Evolutionary conservation across 2,797 vertebrate species (phyloP).

Genomic region (Pipistrellus nathusii): DNA sequence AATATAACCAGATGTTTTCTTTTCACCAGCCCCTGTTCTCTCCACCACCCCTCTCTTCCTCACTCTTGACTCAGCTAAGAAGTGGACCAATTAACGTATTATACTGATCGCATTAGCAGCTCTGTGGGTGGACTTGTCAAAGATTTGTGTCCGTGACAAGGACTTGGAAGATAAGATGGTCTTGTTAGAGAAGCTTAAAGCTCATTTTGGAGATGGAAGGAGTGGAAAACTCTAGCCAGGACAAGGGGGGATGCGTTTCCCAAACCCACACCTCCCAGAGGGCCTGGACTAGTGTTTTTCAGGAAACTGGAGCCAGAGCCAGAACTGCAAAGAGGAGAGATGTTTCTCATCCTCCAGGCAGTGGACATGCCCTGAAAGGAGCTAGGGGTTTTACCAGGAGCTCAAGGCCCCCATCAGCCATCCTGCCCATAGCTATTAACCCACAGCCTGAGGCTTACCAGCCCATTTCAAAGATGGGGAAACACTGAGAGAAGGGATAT

Average conservation of each 20-base stretch:
- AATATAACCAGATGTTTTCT: slow-evolving; percentile 86
- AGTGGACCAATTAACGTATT: slow-evolving; percentile 82
- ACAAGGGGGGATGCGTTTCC: not conserved
- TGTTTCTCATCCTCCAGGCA: not conserved
- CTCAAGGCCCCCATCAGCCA: not conserved
- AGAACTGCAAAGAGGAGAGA: not conserved
- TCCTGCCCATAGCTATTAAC: not conserved
- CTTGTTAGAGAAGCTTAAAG: slow-evolving; percentile 80
- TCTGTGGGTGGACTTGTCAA: slow-evolving; percentile 76
- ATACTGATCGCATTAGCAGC: slow-evolving; percentile 76
- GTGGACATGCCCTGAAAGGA: not conserved
- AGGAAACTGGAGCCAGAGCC: not conserved
- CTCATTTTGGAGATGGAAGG: not conserved
- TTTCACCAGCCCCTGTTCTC: slow-evolving; percentile 57
- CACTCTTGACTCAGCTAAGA: slow-evolving; percentile 76
- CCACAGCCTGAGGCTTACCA: not conserved
- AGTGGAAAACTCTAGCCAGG: not conserved
- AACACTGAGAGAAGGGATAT: not conserved
- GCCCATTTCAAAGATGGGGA: not conserved
- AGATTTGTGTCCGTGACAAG: slow-evolving; percentile 68
- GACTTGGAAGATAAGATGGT: slow-evolving; percentile 83
- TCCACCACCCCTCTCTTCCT: not conserved
- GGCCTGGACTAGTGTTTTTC: not conserved
- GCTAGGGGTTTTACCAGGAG: not conserved
- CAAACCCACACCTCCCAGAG: not conserved